These are phyloP conservation scores for Myopa tessellatipennis DNA, from an alignment of 2,888 invertebrate species.

Conservation along the genomic window DNA sequence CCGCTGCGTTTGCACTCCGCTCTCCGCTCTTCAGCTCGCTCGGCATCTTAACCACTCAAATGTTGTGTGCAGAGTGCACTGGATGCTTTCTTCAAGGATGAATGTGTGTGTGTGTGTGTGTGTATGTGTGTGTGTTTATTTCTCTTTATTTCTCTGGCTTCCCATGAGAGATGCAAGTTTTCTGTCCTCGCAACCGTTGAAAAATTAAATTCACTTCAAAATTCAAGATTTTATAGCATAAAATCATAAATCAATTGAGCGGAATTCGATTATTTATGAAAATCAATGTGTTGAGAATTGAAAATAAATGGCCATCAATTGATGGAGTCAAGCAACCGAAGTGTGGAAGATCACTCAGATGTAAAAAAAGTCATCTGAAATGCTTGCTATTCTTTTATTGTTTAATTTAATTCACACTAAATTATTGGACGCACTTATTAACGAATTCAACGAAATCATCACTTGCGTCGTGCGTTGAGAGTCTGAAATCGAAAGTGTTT, in stretches of 20 bases:
- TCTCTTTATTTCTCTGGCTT: not conserved
- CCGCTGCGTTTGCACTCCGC: slow-evolving; percentile 14
- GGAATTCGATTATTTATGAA: slow-evolving; percentile 36
- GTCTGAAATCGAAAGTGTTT: too few relatives aligned
- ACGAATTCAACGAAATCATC: too few relatives aligned
- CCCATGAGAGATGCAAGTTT: not conserved
- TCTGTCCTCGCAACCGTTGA: not conserved
- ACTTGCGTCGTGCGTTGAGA: too few relatives aligned
- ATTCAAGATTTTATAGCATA: slow-evolving; percentile 18
- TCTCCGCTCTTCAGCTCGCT: not conserved
- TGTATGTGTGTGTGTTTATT: not conserved
- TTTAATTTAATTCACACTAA: too few relatives aligned
- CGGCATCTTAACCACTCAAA: not conserved
- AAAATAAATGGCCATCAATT: not conserved
- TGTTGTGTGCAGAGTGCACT: not conserved
- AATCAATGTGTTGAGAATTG: slow-evolving; percentile 21
- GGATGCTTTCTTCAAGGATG: not conserved
- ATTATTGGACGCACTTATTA: too few relatives aligned
- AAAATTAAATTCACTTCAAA: slow-evolving; percentile 26
- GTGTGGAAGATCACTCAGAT: too few relatives aligned
- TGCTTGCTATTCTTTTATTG: too few relatives aligned
- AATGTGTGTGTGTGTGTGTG: not conserved
- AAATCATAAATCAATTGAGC: slow-evolving; percentile 32
- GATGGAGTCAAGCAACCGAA: not conserved
- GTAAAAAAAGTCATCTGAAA: too few relatives aligned